These are phyloP conservation scores for Heterotis niloticus DNA, from an alignment of 2,113 vertebrate species.

Conservation along the genomic window DNA sequence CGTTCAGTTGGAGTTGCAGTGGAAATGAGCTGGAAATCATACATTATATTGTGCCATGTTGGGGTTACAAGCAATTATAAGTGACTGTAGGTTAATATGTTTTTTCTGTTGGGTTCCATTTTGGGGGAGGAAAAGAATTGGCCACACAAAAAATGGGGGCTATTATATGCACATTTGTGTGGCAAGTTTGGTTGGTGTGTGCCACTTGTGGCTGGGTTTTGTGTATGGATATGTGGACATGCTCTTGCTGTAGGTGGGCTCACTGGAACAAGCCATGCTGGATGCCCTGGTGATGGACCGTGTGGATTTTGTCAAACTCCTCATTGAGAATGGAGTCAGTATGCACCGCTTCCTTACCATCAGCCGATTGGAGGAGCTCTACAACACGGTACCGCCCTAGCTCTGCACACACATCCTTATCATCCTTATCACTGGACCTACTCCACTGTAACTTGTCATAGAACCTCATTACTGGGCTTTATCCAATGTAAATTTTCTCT, in stretches of 20 bases:
- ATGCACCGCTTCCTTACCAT: constrained; percentile 99
- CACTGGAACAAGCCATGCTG: constrained; percentile 94
- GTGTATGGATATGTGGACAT: not conserved
- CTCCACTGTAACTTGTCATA: too few relatives aligned
- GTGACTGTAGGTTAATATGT: too few relatives aligned
- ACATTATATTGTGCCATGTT: too few relatives aligned
- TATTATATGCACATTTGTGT: not conserved
- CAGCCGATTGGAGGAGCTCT: constrained; percentile 91
- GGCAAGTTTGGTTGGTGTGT: not conserved
- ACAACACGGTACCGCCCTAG: constrained; percentile 83
- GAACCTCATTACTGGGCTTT: too few relatives aligned
- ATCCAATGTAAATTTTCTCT: too few relatives aligned
- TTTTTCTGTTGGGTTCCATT: too few relatives aligned
- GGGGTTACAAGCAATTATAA: too few relatives aligned
- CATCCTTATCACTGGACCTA: too few relatives aligned
- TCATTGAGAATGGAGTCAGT: constrained; percentile 97
- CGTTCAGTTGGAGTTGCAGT: not conserved
- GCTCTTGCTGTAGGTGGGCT: constrained; percentile 76
- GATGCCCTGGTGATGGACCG: constrained; percentile 97
- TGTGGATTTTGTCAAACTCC: constrained; percentile 95
- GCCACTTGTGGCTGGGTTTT: not conserved
- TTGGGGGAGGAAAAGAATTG: not conserved
- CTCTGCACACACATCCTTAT: too few relatives aligned
- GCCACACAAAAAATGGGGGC: not conserved
- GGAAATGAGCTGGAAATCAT: too few relatives aligned